These are phyloP conservation scores for Etia nguti DNA, from an alignment of 2,113 vertebrate species.

Conservation along the genomic window DNA sequence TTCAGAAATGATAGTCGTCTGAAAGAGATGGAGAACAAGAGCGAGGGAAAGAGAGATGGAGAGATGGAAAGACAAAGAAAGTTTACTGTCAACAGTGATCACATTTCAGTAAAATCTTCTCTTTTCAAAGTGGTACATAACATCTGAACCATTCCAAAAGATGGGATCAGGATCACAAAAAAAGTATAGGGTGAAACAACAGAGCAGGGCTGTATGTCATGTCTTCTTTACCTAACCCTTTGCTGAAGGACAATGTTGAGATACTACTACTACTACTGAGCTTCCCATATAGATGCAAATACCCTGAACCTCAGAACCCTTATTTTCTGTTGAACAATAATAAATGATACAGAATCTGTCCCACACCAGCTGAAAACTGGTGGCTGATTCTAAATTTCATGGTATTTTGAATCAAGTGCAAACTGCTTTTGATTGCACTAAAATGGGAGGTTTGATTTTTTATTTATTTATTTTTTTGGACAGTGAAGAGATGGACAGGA, in stretches of 20 bases:
- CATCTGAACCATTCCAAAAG: not conserved
- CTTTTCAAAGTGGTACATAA: not conserved
- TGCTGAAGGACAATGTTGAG: not conserved
- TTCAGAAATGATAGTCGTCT: constrained; percentile 90
- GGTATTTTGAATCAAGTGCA: not conserved
- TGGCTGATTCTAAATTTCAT: not conserved
- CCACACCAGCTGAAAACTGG: fast-evolving
- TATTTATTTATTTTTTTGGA: not conserved
- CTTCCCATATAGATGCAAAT: not conserved
- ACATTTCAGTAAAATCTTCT: not conserved
- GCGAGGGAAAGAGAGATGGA: constrained; percentile 74
- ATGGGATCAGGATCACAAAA: not conserved
- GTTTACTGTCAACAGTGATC: constrained; percentile 21
- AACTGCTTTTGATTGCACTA: not conserved
- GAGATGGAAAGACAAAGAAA: constrained; percentile 78
- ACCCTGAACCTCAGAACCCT: not conserved
- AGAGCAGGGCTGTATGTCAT: not conserved
- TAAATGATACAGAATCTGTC: not conserved
- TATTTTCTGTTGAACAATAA: not conserved
- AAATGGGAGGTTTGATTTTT: not conserved
- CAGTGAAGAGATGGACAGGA: not conserved
- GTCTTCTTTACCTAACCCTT: not conserved
- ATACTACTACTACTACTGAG: not conserved
- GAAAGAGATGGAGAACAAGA: constrained; percentile 83
- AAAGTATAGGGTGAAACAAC: not conserved